These are phyloP conservation scores for Gryllus longicercus DNA, from an alignment of 2,888 invertebrate species.

Conservation along the genomic window DNA sequence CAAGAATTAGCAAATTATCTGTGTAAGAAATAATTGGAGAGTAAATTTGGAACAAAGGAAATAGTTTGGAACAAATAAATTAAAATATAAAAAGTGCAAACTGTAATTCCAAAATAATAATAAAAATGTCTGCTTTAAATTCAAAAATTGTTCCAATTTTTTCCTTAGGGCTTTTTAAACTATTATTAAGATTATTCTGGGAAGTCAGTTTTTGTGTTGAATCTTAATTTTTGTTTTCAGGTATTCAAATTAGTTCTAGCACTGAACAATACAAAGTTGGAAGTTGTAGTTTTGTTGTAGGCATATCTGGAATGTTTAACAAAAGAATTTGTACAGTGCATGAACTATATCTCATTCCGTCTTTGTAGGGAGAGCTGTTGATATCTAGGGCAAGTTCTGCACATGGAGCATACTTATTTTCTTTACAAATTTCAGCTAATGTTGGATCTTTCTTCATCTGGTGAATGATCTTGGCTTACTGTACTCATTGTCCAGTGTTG, in stretches of 20 bases:
- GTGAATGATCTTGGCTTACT: slow-evolving; percentile 6
- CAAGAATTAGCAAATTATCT: no score
- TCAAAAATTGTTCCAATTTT: no score
- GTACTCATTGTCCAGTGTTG: not conserved
- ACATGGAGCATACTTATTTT: not conserved
- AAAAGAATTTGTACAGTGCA: slow-evolving; percentile 17
- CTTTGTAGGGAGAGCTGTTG: slow-evolving; percentile 11
- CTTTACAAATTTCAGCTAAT: not conserved
- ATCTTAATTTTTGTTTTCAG: not conserved
- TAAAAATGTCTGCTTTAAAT: no score
- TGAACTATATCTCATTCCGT: not conserved
- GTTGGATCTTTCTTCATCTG: slow-evolving; percentile 2
- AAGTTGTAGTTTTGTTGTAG: slow-evolving; percentile 6
- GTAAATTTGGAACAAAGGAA: no score
- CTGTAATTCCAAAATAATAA: no score
- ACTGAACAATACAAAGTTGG: not conserved
- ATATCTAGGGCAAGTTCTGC: not conserved
- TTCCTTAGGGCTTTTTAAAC: no score
- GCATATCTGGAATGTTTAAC: not conserved
- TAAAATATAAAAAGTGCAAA: no score
- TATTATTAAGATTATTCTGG: no score
- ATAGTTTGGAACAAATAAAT: no score
- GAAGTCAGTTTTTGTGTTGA: no score
- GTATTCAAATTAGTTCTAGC: slow-evolving; percentile 7
- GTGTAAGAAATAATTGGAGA: no score